Evolutionary conservation across 2,113 vertebrate genomes (phyloP), one percentile per base, ranked within the genome.

Genomic region (Aegithalos caudatus): DNA sequence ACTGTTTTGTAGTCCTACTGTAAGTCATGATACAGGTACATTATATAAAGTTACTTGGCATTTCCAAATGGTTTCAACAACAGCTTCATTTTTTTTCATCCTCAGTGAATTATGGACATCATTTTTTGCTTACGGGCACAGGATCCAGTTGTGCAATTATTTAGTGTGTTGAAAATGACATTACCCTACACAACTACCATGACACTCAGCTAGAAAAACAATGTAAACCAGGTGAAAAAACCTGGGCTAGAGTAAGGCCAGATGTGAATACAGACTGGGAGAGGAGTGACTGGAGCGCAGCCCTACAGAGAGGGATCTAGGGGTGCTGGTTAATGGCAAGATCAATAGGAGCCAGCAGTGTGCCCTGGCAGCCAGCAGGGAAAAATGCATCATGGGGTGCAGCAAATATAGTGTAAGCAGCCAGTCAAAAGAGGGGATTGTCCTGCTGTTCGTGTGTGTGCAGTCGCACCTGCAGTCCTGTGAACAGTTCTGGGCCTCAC

Each of bases 361-460:
- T 19, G 19, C 25, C 47, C 31, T 45, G 31, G 44, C 12, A 71
- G 33, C 11, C 60, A 42, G 10, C 24, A 53, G 28, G 19, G 3
- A 17, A 73, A 73, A 61, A 5, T 1, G 0, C 47, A 33, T 29
- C 35, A 17, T 3, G 1, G 29, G 27, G 10, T 69, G 2, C 64
- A 60, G 35, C 64, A 87, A 81, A 45, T 57, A 44, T 5, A 25
- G 50, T 0, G 0, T 4, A 29, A 71, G 4, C 40, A 54, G 19
- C 4, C 0, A 0, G 16, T 23, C 9, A 78, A 24, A 69, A 69
- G 45, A n/a, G 6, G 3, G 7, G 12, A 54, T 47, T 62, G 4
- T 45, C 17, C 13, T 1, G 0, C 24, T 48, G 5, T 38, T 22
- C 0, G 15, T 3, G 0, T 4, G 25, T 11, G 15, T 38, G 11